These are phyloP conservation scores for Drosophila pseudoananassae DNA, from an alignment of 1,140 invertebrate genomes.

Conservation along the genomic window DNA sequence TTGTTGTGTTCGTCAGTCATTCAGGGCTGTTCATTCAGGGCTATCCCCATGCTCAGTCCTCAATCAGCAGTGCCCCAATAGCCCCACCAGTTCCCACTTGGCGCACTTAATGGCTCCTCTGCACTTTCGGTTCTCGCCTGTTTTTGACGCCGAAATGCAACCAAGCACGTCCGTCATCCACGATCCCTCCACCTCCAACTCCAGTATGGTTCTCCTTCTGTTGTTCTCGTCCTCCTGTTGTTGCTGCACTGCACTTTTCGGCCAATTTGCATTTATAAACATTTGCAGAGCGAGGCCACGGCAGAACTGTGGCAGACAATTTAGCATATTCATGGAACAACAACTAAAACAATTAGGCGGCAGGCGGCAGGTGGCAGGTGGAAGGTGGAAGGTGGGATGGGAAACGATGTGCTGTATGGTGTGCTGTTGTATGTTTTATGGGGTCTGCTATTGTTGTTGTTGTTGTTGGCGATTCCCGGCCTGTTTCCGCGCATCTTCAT, in stretches of 20 bases:
- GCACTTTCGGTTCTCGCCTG: constrained; percentile 21
- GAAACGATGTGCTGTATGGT: neutral
- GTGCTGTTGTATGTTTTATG: neutral
- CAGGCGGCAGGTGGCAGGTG: constrained; percentile 55
- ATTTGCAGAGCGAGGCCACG: constrained; percentile 53
- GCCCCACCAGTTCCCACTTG: neutral
- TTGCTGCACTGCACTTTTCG: constrained; percentile 60
- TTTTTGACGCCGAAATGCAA: constrained; percentile 42
- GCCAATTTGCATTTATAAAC: constrained; percentile 82
- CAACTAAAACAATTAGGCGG: constrained; percentile 77
- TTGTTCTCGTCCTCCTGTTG: constrained; percentile 1
- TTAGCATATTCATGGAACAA: constrained; percentile 81
- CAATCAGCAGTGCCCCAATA: constrained; percentile 4
- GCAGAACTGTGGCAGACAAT: constrained; percentile 66
- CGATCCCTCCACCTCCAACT: constrained; percentile 8
- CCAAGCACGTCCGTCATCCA: constrained; percentile 50
- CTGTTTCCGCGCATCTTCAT: constrained; percentile 23
- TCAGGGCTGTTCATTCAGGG: constrained; percentile 21
- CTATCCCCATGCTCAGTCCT: constrained; percentile 24
- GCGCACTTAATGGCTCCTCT: constrained; percentile 1
- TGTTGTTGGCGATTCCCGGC: constrained; percentile 9
- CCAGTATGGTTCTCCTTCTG: neutral
- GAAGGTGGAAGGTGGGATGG: constrained; percentile 45
- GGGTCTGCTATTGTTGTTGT: constrained; percentile 1
- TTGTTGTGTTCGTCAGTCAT: constrained; percentile 47